Conservation (phyloP, 2,797 vertebrate species). For the Adrianichthys oophorus region DNA sequence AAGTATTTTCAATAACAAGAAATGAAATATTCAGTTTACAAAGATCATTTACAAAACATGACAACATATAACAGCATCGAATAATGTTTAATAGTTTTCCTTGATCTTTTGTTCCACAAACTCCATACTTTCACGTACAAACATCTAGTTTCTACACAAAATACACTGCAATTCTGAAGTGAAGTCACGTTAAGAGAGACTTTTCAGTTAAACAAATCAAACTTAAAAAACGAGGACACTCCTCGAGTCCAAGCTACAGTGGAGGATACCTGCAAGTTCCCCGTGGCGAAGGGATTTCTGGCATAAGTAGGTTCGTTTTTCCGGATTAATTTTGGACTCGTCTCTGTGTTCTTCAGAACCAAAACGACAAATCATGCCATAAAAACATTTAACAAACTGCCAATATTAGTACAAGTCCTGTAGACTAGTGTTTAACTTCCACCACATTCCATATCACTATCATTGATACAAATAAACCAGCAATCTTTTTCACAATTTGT, state of each 20-base stretch:
- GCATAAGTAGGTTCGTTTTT: constrained; percentile 14
- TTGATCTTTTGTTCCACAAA: constrained; percentile 69
- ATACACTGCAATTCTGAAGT: constrained; percentile 64
- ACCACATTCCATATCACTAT: constrained; percentile 24
- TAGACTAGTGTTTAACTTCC: constrained; percentile 22
- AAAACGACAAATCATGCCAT: constrained; percentile 30
- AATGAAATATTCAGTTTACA: constrained; percentile 70
- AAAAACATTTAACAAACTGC: constrained; percentile 29
- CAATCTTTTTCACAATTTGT: constrained; percentile 44
- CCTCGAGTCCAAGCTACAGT: constrained; percentile 31
- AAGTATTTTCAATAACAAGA: constrained; percentile 74
- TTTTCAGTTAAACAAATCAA: constrained; percentile 52
- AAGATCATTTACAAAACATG: constrained; percentile 77
- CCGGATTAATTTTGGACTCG: constrained; percentile 16
- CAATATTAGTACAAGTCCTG: constrained; percentile 22
- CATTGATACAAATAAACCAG: constrained; percentile 22
- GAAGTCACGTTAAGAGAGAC: constrained; percentile 68
- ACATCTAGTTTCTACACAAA: constrained; percentile 72
- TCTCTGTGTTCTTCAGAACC: constrained; percentile 19
- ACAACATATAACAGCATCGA: constrained; percentile 65
- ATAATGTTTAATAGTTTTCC: constrained; percentile 52
- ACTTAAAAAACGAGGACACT: constrained; percentile 57
- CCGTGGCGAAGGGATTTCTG: constrained; percentile 31
- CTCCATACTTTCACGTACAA: constrained; percentile 71
- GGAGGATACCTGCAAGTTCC: constrained; percentile 36